phyloP scores from a whole-genome alignment of 2,113 vertebrate genomes.

The Saccopteryx leptura region DNA sequence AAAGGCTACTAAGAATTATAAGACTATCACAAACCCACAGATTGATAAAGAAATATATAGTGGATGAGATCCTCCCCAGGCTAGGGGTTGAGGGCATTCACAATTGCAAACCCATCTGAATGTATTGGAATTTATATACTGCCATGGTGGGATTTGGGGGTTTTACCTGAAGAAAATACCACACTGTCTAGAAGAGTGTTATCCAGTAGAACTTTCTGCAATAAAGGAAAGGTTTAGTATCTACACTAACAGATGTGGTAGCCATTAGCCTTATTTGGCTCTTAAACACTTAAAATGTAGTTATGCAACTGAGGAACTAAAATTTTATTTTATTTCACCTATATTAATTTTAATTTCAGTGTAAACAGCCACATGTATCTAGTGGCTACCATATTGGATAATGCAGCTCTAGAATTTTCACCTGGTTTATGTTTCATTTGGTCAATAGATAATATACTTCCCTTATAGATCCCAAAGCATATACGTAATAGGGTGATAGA shows the following conservation, averaged over 20 bases:
- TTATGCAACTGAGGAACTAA: neutral
- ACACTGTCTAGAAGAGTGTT: neutral
- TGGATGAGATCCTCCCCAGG: neutral
- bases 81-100: neutral
- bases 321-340: slow-evolving; percentile 40
- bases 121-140: neutral
- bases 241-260: neutral
- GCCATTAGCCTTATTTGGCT: neutral
- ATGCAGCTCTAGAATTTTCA: slow-evolving; percentile 18
- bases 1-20: neutral
- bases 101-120: neutral
- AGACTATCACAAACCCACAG: neutral
- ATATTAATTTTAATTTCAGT: slow-evolving; percentile 58
- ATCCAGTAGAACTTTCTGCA: neutral
- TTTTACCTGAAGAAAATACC: slow-evolving; percentile 14
- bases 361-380: neutral
- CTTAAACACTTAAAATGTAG: slow-evolving; percentile 43
- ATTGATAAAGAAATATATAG: neutral
- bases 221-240: neutral
- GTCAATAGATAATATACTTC: neutral
- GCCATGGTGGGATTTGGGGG: neutral
- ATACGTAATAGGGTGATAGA: neutral
- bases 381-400: neutral
- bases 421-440: neutral
- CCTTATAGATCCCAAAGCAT: neutral